Evolutionary conservation across 2,888 invertebrate genomes (phyloP), one percentile per base, ranked within the genome.

Genomic region (Cephonodes hylas): DNA sequence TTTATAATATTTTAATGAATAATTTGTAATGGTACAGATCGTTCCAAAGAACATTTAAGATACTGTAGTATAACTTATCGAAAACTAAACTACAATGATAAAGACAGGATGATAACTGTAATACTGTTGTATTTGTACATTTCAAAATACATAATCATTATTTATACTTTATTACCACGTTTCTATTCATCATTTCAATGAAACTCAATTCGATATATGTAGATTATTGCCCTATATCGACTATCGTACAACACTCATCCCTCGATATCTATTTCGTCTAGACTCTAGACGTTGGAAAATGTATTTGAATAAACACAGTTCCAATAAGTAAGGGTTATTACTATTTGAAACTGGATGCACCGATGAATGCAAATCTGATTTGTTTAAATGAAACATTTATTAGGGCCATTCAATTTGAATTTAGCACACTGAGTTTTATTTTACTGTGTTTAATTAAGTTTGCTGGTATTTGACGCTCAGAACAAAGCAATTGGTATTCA

Each of bases 241-340:
- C 31, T 31, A 18, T 53, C 15, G 27, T 3, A 42, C 25, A 27
- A 53, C 3, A 42, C 59, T 60, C 58, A 42, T 18, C n/a, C 59
- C 13, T 15, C 13, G 15, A 64, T 65, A 64, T 65, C 18, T 63
- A 38, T 63, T 62, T 61, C 25, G 65, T 67, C 65, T 65, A 65
- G 65, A 67, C 65, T 67, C 65, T 65, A 65, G 65, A 67, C 65
- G 45, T 42, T 48, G 25, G 22, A 58, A 58, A 59, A 59, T 59
- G 42, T 27, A 59, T 59, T 58, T 25, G 15, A 58, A 59, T 59
- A 44, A 44, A 22, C 18, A 18, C 27, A 59, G 27, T 25, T 10
- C 7, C 27, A 44, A 59, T 44, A 44, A 44, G 20, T 42, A 44
- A 44, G 10, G 58, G 18, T 42, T 42, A 58, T 25, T 42, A 42